Percentiles rank a stretch among this genome's conserved stretches.
These are phyloP conservation scores for Piprites chloris DNA, from an alignment of 2,113 vertebrate genomes.

Conservation along the genomic window DNA sequence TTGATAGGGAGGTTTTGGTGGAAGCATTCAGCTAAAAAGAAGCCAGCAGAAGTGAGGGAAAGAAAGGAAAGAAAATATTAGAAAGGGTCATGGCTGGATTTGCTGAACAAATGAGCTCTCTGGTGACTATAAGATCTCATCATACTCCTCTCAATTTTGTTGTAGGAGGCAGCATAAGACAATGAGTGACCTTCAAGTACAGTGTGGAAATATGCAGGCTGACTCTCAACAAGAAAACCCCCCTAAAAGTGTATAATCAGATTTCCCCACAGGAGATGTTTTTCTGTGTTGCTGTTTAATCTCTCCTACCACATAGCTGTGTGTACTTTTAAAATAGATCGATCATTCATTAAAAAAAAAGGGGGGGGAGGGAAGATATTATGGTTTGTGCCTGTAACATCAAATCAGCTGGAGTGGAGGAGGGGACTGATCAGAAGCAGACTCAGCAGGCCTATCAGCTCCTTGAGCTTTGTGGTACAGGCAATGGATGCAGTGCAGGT, in stretches of 20 bases:
- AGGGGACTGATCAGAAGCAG: background rate
- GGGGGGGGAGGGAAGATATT: background rate
- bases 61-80: conserved; percentile 38
- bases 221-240: conserved; percentile 38
- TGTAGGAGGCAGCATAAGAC: conserved; percentile 64
- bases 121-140: conserved; percentile 62
- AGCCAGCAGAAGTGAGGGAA: background rate
- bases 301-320: background rate
- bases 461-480: background rate
- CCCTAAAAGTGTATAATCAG: conserved; percentile 47
- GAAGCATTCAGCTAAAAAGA: conserved; percentile 29
- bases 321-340: conserved; percentile 24
- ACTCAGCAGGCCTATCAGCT: background rate
- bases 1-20: conserved; percentile 27
- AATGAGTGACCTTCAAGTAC: conserved; percentile 67
- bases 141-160: conserved; percentile 57
- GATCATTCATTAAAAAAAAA: background rate
- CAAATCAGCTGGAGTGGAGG: background rate
- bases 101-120: conserved; percentile 72
- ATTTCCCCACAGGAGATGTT: conserved; percentile 10
- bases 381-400: background rate
- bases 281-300: conserved; percentile 19
- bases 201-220: conserved; percentile 50
- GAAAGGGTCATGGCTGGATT: conserved; percentile 65
- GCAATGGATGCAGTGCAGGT: background rate